Evolutionary conservation across 2,888 invertebrate species (phyloP).

Genomic region (Trichogramma evanescens): DNA sequence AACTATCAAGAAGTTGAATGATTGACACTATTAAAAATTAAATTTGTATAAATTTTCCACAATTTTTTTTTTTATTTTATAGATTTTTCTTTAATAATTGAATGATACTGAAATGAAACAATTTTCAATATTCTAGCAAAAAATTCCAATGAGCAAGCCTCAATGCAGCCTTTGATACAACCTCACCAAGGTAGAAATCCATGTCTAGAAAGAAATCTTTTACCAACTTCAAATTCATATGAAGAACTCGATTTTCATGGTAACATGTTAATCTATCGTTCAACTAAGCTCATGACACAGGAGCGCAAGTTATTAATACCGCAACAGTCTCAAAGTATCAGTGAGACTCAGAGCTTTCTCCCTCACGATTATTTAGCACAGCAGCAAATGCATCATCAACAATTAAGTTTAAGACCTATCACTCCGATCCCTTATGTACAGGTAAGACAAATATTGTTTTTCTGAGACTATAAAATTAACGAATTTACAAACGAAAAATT

Average conservation of each 20-base stretch:
- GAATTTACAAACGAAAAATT: neutral
- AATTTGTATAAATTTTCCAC: neutral
- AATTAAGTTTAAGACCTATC: slow-evolving; percentile 44
- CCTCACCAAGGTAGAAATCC: slow-evolving; percentile 81
- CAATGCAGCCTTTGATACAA: slow-evolving; percentile 52
- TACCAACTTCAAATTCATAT: slow-evolving; percentile 53
- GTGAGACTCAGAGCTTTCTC: slow-evolving; percentile 50
- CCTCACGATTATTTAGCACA: slow-evolving; percentile 49
- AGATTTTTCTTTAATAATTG: too few species aligned
- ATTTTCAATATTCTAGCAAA: slow-evolving; percentile 41
- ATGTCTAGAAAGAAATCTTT: slow-evolving; percentile 70
- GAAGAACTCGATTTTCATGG: slow-evolving; percentile 51
- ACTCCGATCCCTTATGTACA: slow-evolving; percentile 62
- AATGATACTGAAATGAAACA: too few species aligned
- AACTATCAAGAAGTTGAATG: too few species aligned
- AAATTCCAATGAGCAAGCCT: slow-evolving; percentile 52
- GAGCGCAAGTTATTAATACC: slow-evolving; percentile 24
- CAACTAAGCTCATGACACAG: slow-evolving; percentile 52
- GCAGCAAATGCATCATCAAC: slow-evolving; percentile 18
- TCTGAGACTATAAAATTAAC: neutral
- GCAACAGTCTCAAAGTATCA: slow-evolving; percentile 10
- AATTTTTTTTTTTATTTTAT: too few species aligned
- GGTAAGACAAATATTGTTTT: slow-evolving; percentile 4
- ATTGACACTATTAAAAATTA: too few species aligned
- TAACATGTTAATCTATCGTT: slow-evolving; percentile 56